Conservation (phyloP, 2,113 vertebrate species). For the Equus przewalskii region DNA sequence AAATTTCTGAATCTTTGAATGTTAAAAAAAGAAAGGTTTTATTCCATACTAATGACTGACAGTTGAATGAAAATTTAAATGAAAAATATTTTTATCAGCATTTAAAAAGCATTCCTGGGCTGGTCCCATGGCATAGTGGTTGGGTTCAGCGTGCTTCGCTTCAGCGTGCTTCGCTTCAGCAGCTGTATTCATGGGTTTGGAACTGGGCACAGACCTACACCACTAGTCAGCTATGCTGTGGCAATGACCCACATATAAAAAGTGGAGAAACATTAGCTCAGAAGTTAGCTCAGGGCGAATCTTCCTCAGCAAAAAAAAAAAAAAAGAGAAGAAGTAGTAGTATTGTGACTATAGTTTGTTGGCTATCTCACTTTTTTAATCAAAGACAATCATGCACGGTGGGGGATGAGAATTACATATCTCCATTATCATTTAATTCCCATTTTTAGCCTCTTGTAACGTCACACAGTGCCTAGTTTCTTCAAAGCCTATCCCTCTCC, state of each 20-base stretch:
- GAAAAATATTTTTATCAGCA: not conserved
- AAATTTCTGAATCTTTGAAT: not conserved
- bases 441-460: not conserved
- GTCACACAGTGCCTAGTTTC: not conserved
- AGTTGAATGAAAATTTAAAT: not conserved
- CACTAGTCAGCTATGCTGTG: too few relatives aligned
- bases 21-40: not conserved
- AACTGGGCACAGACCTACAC: too few relatives aligned
- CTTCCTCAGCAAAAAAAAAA: too few relatives aligned
- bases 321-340: too few relatives aligned
- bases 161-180: too few relatives aligned
- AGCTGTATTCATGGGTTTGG: too few relatives aligned
- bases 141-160: too few relatives aligned
- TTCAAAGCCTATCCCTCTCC: not conserved
- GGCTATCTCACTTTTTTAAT: not conserved
- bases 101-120: not conserved
- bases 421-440: not conserved
- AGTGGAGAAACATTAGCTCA: too few relatives aligned
- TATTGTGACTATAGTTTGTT: not conserved
- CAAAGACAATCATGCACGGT: not conserved
- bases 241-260: too few relatives aligned
- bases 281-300: too few relatives aligned
- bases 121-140: not conserved
- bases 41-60: not conserved
- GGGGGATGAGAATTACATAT: not conserved